These are phyloP conservation scores for Apoda limacodes DNA, from an alignment of 2,888 invertebrate genomes.

Conservation along the genomic window DNA sequence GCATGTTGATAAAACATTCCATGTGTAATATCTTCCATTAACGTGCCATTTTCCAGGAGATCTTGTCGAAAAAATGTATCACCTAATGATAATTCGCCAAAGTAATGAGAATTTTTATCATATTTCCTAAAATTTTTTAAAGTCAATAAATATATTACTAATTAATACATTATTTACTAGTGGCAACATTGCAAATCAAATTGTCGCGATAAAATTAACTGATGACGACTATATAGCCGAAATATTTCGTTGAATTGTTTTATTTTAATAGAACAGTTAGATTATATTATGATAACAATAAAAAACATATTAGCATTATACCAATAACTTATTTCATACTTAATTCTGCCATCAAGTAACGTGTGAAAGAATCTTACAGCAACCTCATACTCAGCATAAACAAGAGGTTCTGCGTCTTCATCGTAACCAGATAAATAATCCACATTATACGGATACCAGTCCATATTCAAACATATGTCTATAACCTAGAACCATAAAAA, in stretches of 20 bases:
- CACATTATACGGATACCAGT: slow-evolving; percentile 33
- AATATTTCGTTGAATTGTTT: too few relatives aligned
- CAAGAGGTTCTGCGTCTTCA: slow-evolving; percentile 32
- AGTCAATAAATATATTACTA: neutral
- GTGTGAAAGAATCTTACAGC: slow-evolving; percentile 41
- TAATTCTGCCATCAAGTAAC: slow-evolving; percentile 41
- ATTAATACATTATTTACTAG: too few relatives aligned
- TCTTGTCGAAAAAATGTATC: slow-evolving; percentile 38
- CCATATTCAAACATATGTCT: slow-evolving; percentile 39
- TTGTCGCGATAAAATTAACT: too few relatives aligned
- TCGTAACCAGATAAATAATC: slow-evolving; percentile 33
- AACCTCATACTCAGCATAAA: slow-evolving; percentile 44
- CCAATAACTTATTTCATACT: slow-evolving; percentile 34
- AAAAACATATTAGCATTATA: slow-evolving; percentile 32
- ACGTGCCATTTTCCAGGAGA: slow-evolving; percentile 33
- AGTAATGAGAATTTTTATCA: slow-evolving; percentile 34
- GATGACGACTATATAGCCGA: too few relatives aligned
- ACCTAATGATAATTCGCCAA: slow-evolving; percentile 35
- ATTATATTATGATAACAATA: slow-evolving; percentile 1
- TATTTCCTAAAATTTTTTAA: slow-evolving; percentile 30
- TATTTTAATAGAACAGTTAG: too few relatives aligned
- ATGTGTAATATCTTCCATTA: slow-evolving; percentile 43
- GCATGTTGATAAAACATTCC: slow-evolving; percentile 45
- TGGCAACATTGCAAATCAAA: too few relatives aligned
- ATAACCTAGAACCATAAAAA: slow-evolving; percentile 31